A percentile compares a stretch with the other conserved stretches of the same genome.
Conservation (phyloP, 2,113 vertebrate species). For the Panurus biarmicus region DNA sequence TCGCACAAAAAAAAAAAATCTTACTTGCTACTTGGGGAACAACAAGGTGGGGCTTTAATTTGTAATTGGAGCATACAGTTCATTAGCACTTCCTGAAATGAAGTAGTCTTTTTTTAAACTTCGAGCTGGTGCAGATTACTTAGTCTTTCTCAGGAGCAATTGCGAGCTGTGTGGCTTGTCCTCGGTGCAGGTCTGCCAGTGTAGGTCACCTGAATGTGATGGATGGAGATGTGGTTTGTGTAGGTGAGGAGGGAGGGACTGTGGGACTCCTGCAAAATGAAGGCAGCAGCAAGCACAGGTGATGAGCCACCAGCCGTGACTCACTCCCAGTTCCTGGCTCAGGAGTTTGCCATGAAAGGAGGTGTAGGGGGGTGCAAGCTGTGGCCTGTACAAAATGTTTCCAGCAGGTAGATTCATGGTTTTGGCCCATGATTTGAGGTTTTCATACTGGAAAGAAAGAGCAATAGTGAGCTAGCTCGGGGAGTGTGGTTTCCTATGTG, state of each 20-base stretch:
- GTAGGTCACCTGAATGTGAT: accelerated
- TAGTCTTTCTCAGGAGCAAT: background rate
- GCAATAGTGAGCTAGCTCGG: background rate
- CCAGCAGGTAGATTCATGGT: background rate
- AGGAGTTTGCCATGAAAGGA: background rate
- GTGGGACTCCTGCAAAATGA: background rate
- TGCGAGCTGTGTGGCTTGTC: background rate
- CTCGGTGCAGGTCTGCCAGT: background rate
- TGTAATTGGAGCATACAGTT: background rate
- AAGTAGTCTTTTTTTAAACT: background rate
- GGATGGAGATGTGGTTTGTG: background rate
- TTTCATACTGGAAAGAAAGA: background rate
- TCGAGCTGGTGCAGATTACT: background rate
- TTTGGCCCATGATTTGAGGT: background rate
- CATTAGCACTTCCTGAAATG: background rate
- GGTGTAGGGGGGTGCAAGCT: background rate
- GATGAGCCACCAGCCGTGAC: background rate
- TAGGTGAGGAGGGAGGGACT: background rate
- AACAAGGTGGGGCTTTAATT: background rate
- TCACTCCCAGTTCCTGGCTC: background rate
- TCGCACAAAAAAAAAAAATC: background rate
- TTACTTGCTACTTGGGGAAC: background rate
- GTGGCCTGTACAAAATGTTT: background rate
- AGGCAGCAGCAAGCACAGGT: background rate
- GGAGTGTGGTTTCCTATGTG: background rate